Evolutionary conservation across 1,140 invertebrate species (phyloP), one percentile per base, ranked within the genome.

Genomic region (Drosophila triauraria): DNA sequence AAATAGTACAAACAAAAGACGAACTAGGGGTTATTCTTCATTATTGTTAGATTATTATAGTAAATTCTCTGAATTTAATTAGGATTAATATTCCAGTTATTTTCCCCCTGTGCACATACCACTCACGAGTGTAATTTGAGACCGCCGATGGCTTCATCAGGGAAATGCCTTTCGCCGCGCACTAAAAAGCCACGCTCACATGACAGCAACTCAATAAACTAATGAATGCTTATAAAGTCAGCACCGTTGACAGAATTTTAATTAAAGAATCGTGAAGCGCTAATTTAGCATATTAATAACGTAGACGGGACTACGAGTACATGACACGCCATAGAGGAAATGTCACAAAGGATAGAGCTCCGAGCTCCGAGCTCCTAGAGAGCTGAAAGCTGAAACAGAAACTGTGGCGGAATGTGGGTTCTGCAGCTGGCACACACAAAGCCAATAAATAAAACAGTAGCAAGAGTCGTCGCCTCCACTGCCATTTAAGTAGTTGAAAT

Each of bases 241-340:
- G 64, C 61, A 61, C 44, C 59, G 79, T 57, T 76, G 60, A 68
- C 83, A 88, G 84, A 88, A 90, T 80, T 80, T 87, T 90, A 88
- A 87, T 87, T 87, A 87, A 84, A 78, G 77, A 88, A 87, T 82
- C 80, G 77, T 83, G 76, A 78, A 86, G 75, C 71, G 80, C 85
- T 80, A 84, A 87, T 90, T 87, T 87, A 78, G 85, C 85, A 87
- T 88, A 88, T 90, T 88, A 90, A 87, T 84, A 84, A 90, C 74
- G 38, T 47, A 30, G 58, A 70, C 42, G 23, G 67, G 62, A 54
- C 67, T 68, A 12, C 30, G 20, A 40, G 53, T 56, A 50, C 72
- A 68, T 27, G 53, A 44, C 46, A 76, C 56, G 48, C 47, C 38
- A 58, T 47, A 46, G 56, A 43, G 54, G n/a, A 38, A 63, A 38